Evolutionary conservation across 2,113 vertebrate genomes (phyloP), one percentile per base, ranked within the genome.

Genomic region (Psammodynastes pulverulentus): DNA sequence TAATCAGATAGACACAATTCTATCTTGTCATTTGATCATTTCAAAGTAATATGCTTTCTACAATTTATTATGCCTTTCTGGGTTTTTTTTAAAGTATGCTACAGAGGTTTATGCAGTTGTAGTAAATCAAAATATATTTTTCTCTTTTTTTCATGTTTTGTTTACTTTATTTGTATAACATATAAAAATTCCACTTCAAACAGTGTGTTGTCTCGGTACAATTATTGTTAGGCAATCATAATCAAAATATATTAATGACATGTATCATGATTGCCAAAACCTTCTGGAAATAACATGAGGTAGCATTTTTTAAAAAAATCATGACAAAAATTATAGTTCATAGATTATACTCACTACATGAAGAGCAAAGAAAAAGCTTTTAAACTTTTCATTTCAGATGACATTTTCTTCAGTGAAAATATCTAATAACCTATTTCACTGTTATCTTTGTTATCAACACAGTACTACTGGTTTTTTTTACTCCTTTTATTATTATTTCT

Each of bases 1-100:
- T 85, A 84, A 92, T 58, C 24, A 84, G 54, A 87, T 23, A 39
- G 85, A 87, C n/a, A 19, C 51, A 85, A 58, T 92, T 92, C 21
- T 89, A 39, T 89, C 9, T 15, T 85, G 17, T 58, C 67, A 89
- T 89, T 58, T 84, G 39, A 49, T 89, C 51, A 85, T 79, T 58
- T 89, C 29, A 85, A 85, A 89, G 26, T 49, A 89, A 58, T 21
- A n/a, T 53, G 48, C 34, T 91, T 72, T 72, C 58, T 34, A 79
- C 39, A 92, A 86, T 87, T 62, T 53, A 84, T 53, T 88, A 53
- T n/a, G 8, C 52, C 17, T 43, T 79, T n/a, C 23, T 49, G 48
- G n/a, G n/a, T 23, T 39, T 19, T 43, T 4, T n/a, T n/a, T 3
- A 9, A 43, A 72, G 19, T 43, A 43, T 43, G 24, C 13, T 79